Base-by-base conservation (phyloP, 2,113 vertebrate species). In the Acrocephalus arundinaceus region DNA sequence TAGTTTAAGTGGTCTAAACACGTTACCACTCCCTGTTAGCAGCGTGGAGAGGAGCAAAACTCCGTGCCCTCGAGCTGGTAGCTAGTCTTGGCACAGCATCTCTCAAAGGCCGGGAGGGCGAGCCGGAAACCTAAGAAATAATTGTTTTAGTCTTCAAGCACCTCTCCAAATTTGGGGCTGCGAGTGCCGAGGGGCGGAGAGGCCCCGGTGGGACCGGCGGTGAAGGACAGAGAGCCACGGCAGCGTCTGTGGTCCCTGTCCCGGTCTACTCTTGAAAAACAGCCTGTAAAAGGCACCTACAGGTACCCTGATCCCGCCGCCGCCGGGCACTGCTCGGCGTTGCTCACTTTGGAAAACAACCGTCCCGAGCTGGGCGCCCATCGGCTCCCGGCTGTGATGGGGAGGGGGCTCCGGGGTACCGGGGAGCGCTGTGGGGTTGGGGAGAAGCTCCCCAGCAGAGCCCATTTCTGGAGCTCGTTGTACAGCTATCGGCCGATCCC, bases 1-100 rank as follows among this genome's bases (percentile, higher is more conserved):
- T 66, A 83, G 87, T 96, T 96, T 93, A 96, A 94, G 65, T 63
- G 93, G 61, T 77, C 88, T 94, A 93, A 95, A 96, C 95, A 93
- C 61, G 66, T 91, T 96, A 63, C 85, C 10, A 35, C 79, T 96
- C 87, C 91, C 93, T 65, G 83, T 83, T 93, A 95, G 85, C 93
- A 54, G 25, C 2, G 7, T 28, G 46, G 62, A 90, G 86, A 68
- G 51, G n/a, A 75, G 35, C 57, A 76, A 70, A 82, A 74, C 79
- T 86, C 76, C 24, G 5, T 67, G 78, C 67, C 72, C 85, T 84
- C 52, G 9, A 39, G 71, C 74, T 85, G 46, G 48, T 49, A 85
- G 75, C 9, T 67, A 54, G 39, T 52, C 35, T 57, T 73, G 88
- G 67, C 82, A 70, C 63, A 58, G 16, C 59, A 88, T 77, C 72